Evolutionary conservation across 2,888 invertebrate genomes (phyloP).

Genomic region (Trichogramma evanescens): DNA sequence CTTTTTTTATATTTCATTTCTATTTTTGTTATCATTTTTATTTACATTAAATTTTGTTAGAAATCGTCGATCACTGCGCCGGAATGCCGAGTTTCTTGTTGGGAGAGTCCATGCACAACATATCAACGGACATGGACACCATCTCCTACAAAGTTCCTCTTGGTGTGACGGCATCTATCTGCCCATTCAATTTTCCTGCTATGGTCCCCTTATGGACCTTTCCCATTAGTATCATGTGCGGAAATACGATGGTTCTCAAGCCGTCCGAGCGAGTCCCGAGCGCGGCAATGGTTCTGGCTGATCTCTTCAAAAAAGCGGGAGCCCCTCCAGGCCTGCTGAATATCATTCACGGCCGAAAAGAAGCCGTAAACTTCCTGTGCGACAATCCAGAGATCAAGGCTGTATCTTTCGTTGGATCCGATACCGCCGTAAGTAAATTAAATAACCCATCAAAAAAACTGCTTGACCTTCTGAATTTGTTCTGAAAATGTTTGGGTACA

Average conservation of each 20-base stretch:
- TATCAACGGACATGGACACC: conserved; percentile 96
- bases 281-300: conserved; percentile 89
- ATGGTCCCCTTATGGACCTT: conserved; percentile 99
- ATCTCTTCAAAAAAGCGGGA: conserved; percentile 87
- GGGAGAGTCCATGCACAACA: conserved; percentile 81
- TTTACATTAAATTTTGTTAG: conserved; percentile 46
- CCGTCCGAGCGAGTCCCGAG: conserved; percentile 98
- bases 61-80: conserved; percentile 96
- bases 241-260: conserved; percentile 90
- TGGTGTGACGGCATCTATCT: conserved; percentile 90
- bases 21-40: background rate
- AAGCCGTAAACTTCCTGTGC: conserved; percentile 94
- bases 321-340: conserved; percentile 95
- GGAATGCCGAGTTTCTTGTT: conserved; percentile 85
- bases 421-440: conserved; percentile 66
- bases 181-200: conserved; percentile 99
- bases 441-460: background rate
- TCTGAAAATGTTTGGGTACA: no score
- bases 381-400: conserved; percentile 93
- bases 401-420: conserved; percentile 97
- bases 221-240: conserved; percentile 78
- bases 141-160: conserved; percentile 85
- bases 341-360: conserved; percentile 91
- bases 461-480: background rate
- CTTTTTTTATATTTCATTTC: no score